Evolutionary conservation across 2,797 vertebrate genomes (phyloP).

Genomic region (Oryzias dopingdopingensis): DNA sequence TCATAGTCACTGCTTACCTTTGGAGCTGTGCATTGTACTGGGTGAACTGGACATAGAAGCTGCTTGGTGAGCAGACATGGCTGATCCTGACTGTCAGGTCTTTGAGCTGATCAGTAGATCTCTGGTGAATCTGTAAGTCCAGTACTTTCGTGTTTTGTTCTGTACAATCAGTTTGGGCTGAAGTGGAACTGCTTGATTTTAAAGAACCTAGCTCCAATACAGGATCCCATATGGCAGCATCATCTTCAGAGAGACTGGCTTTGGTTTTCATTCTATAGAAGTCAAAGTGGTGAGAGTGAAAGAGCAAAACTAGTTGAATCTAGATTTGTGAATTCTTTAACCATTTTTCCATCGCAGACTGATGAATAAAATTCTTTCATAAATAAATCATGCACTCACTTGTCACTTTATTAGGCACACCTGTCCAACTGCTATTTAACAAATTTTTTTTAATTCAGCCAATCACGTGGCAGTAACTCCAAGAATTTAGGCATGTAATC

Average conservation of each 20-base stretch:
- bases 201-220: slow-evolving; percentile 41
- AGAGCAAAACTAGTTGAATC: not conserved
- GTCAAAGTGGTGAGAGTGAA: too few species aligned
- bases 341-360: too few species aligned
- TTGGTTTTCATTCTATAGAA: not conserved
- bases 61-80: slow-evolving; percentile 84
- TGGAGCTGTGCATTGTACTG: slow-evolving; percentile 75
- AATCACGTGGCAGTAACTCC: too few species aligned
- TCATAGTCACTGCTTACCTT: slow-evolving; percentile 71
- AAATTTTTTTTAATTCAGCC: too few species aligned
- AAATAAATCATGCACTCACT: too few species aligned
- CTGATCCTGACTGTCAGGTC: slow-evolving; percentile 80
- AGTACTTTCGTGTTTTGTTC: slow-evolving; percentile 2
- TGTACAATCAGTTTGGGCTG: not conserved
- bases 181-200: fast-evolving
- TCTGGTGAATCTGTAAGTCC: slow-evolving; percentile 45
- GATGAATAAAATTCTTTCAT: too few species aligned
- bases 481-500: too few species aligned
- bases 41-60: slow-evolving; percentile 83
- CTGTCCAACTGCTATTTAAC: too few species aligned
- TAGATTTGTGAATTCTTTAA: too few species aligned
- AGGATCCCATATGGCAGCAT: slow-evolving; percentile 66
- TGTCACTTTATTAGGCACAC: too few species aligned
- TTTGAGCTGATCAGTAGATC: slow-evolving; percentile 52
- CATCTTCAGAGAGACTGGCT: not conserved